Conservation (phyloP, 2,797 vertebrate genomes). For the Fistularia tabacaria region DNA sequence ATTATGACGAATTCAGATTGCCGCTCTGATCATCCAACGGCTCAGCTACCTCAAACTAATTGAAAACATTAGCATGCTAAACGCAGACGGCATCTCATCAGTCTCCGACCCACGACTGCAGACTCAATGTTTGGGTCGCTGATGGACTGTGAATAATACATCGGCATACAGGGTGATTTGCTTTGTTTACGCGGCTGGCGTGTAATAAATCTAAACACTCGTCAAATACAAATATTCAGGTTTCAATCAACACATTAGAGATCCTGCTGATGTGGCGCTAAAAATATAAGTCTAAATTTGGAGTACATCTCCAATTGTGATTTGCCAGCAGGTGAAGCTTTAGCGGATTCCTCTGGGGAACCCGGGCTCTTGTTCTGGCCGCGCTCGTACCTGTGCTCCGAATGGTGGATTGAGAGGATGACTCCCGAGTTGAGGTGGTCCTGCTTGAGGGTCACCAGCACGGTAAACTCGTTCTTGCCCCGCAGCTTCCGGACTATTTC, state of each 20-base stretch:
- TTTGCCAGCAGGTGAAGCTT: slow-evolving; percentile 9
- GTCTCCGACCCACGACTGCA: slow-evolving; percentile 52
- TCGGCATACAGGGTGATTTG: slow-evolving; percentile 36
- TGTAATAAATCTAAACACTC: slow-evolving; percentile 43
- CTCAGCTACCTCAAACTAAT: slow-evolving; percentile 63
- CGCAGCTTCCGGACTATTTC: slow-evolving; percentile 88
- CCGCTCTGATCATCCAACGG: slow-evolving; percentile 63
- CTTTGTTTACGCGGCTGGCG: slow-evolving; percentile 41
- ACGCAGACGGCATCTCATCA: slow-evolving; percentile 57
- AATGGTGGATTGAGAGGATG: slow-evolving; percentile 91
- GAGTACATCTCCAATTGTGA: slow-evolving; percentile 12
- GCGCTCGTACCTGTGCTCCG: slow-evolving; percentile 84
- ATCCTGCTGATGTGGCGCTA: slow-evolving; percentile 14
- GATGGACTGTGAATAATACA: slow-evolving; percentile 60
- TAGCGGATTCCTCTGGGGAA: background rate
- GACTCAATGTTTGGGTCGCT: slow-evolving; percentile 42
- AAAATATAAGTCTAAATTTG: slow-evolving; percentile 22
- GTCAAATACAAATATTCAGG: slow-evolving; percentile 43
- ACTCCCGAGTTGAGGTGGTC: slow-evolving; percentile 92
- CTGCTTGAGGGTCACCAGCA: slow-evolving; percentile 91
- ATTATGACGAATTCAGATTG: slow-evolving; percentile 63
- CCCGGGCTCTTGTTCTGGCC: background rate
- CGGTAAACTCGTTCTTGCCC: slow-evolving; percentile 92
- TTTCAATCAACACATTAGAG: slow-evolving; percentile 24
- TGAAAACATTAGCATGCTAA: slow-evolving; percentile 65